Evolutionary conservation across 1,140 invertebrate genomes (phyloP).

Genomic region (Chironomus tepperi): DNA sequence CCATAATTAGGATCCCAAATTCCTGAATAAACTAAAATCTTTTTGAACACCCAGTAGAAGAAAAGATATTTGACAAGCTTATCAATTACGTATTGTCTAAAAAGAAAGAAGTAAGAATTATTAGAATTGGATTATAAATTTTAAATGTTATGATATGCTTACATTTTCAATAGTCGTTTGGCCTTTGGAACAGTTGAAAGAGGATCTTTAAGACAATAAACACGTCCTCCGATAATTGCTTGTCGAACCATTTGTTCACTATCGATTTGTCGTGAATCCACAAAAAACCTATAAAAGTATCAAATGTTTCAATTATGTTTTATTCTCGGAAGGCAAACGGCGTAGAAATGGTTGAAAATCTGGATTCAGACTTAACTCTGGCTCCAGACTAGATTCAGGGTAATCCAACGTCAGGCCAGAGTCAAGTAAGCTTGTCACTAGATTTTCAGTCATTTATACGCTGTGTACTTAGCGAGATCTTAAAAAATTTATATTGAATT

Average conservation of each 20-base stretch:
- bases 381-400: no score
- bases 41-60: constrained; percentile 27
- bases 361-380: no score
- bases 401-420: no score
- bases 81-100: constrained; percentile 45
- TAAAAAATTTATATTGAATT: no score
- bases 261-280: constrained; percentile 52
- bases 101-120: constrained; percentile 27
- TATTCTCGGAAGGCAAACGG: no score
- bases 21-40: not conserved
- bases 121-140: not conserved
- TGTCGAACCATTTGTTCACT: constrained; percentile 53
- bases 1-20: not conserved
- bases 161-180: constrained; percentile 66
- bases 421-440: no score
- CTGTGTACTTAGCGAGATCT: no score
- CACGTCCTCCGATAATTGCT: constrained; percentile 60
- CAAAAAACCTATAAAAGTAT: constrained; percentile 51
- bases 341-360: no score
- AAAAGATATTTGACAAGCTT: constrained; percentile 38
- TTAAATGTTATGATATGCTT: constrained; percentile 37
- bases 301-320: no score
- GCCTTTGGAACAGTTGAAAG: constrained; percentile 65
- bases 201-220: constrained; percentile 77
- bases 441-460: no score